phyloP scores from a whole-genome alignment of 2,888 invertebrate species.

The Eledone cirrhosa region DNA sequence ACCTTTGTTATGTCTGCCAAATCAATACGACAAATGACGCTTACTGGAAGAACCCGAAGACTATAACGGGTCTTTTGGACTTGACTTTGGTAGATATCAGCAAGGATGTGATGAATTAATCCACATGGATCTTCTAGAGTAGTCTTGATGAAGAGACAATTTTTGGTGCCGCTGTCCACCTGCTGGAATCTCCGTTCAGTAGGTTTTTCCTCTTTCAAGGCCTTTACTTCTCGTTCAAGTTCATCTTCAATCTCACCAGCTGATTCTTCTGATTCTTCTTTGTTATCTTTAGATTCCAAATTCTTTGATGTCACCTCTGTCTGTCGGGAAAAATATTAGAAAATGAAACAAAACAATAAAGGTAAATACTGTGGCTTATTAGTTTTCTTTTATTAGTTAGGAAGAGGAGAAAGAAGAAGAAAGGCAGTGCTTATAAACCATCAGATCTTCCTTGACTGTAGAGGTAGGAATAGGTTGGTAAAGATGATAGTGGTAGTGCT shows the following conservation, averaged over 20 bases:
- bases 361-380: too few relatives aligned
- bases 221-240: conserved; percentile 60
- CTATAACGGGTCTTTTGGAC: conserved; percentile 80
- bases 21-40: conserved; percentile 80
- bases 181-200: conserved; percentile 68
- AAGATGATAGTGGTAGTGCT: too few relatives aligned
- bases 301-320: too few relatives aligned
- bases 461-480: too few relatives aligned
- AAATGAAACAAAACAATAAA: too few relatives aligned
- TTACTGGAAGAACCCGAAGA: conserved; percentile 82
- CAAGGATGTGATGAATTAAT: conserved; percentile 77
- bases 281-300: conserved; percentile 68
- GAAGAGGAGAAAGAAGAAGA: too few relatives aligned
- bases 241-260: conserved; percentile 63
- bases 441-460: too few relatives aligned
- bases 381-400: too few relatives aligned
- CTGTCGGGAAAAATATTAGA: too few relatives aligned
- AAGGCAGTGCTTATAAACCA: too few relatives aligned
- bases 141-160: conserved; percentile 86
- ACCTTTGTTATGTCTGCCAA: conserved; percentile 78
- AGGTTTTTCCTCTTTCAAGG: conserved; percentile 43
- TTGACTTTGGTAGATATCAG: conserved; percentile 77
- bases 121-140: conserved; percentile 78
- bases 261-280: conserved; percentile 68
- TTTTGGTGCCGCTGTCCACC: conserved; percentile 83